A percentile compares a stretch with the other conserved stretches of the same genome.
phyloP scores from a whole-genome alignment of 2,113 vertebrate species.

The Maccullochella peelii region DNA sequence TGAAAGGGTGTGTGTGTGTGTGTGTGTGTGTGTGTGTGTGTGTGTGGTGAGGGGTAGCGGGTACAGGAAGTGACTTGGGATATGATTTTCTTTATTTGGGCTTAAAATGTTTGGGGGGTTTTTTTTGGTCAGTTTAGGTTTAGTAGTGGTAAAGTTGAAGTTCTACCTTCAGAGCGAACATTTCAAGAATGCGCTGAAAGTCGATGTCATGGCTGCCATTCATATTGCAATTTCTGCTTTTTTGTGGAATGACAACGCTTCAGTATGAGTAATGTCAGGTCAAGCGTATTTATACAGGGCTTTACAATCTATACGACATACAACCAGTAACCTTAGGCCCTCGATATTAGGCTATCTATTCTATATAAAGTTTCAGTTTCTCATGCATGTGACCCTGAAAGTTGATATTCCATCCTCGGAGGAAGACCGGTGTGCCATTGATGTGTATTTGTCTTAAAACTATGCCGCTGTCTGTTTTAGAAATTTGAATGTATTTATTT shows the following conservation, averaged over 20 bases:
- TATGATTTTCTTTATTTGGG: no score
- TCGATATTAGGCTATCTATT: no score
- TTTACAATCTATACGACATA: background rate
- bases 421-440: background rate
- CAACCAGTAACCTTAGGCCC: background rate
- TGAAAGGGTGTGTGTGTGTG: slow-evolving; percentile 1
- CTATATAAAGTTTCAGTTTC: background rate
- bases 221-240: background rate
- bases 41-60: background rate
- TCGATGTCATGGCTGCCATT: background rate
- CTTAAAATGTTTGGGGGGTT: background rate
- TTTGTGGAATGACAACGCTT: background rate
- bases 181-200: background rate
- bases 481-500: no score
- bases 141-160: background rate
- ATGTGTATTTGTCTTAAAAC: no score
- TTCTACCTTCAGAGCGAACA: background rate
- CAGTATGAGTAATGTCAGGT: background rate
- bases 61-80: slow-evolving; percentile 1
- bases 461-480: no score
- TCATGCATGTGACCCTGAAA: background rate
- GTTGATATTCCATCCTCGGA: background rate
- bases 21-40: slow-evolving; percentile 23
- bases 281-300: background rate
- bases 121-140: background rate